Percentiles rank a stretch among this genome's conserved stretches.
These are phyloP conservation scores for Remorina albescens DNA, from an alignment of 2,797 vertebrate species.

Conservation along the genomic window DNA sequence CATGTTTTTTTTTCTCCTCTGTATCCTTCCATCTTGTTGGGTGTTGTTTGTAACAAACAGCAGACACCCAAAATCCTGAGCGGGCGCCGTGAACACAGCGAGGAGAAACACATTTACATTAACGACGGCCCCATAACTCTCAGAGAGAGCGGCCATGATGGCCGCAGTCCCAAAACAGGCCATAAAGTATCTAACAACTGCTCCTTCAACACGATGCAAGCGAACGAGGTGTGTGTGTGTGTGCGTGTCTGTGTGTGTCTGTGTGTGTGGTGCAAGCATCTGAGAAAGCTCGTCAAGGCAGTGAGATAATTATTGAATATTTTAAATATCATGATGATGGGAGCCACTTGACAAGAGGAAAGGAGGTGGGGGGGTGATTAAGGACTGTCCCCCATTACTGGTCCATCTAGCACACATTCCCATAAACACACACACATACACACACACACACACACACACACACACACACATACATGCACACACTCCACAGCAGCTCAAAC, in stretches of 20 bases:
- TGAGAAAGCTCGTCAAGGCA: constrained; percentile 85
- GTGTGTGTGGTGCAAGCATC: constrained; percentile 41
- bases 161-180: constrained; percentile 56
- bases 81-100: background rate
- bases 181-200: constrained; percentile 61
- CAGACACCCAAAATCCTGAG: constrained; percentile 1
- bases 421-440: background rate
- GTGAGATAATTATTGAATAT: constrained; percentile 88
- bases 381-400: constrained; percentile 74
- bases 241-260: constrained; percentile 18
- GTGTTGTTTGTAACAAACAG: too few species aligned
- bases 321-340: constrained; percentile 90
- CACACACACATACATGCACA: background rate
- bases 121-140: constrained; percentile 56
- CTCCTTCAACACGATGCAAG: constrained; percentile 68
- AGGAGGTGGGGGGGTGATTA: constrained; percentile 85
- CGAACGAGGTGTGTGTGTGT: constrained; percentile 34
- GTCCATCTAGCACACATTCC: constrained; percentile 49
- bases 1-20: too few species aligned
- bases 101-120: constrained; percentile 60
- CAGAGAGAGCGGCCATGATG: constrained; percentile 28
- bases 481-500: constrained; percentile 77
- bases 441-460: background rate
- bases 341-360: constrained; percentile 84
- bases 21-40: too few species aligned